Evolutionary conservation across 2,888 invertebrate species (phyloP).

Genomic region (Rhodophaea formosa): DNA sequence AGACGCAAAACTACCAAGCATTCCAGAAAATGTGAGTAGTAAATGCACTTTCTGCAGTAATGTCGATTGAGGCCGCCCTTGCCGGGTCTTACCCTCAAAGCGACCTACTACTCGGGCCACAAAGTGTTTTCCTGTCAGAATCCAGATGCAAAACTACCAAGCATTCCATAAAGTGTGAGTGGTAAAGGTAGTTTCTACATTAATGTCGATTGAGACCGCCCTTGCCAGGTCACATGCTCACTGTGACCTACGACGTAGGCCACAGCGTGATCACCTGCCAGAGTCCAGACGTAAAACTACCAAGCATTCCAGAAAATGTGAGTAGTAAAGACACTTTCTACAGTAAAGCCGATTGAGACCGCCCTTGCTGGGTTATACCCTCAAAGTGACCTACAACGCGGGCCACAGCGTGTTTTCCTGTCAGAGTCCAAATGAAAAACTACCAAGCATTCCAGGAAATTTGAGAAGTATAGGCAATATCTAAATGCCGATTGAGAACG

Average conservation of each 20-base stretch:
- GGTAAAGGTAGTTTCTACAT: slow-evolving; percentile 53
- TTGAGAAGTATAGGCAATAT: slow-evolving; percentile 82
- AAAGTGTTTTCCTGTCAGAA: slow-evolving; percentile 82
- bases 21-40: slow-evolving; percentile 98
- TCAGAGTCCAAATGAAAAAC: slow-evolving; percentile 89
- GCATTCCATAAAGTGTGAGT: slow-evolving; percentile 97
- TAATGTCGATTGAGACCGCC: slow-evolving; percentile 67
- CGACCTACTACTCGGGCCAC: slow-evolving; percentile 64
- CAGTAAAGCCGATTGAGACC: slow-evolving; percentile 67
- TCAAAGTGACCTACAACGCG: slow-evolving; percentile 63
- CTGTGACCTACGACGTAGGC: slow-evolving; percentile 63
- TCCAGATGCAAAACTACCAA: slow-evolving; percentile 92
- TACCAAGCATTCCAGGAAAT: slow-evolving; percentile 98
- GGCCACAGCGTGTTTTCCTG: slow-evolving; percentile 74
- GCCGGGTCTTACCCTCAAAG: slow-evolving; percentile 65
- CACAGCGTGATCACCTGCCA: slow-evolving; percentile 79
- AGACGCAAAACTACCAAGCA: slow-evolving; percentile 92
- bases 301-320: slow-evolving; percentile 98
- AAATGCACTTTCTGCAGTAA: slow-evolving; percentile 65
- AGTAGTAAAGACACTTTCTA: slow-evolving; percentile 62
- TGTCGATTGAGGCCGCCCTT: slow-evolving; percentile 66
- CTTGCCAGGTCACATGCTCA: slow-evolving; percentile 65
- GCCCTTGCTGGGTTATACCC: slow-evolving; percentile 66
- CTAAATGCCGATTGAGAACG: slow-evolving; percentile 62
- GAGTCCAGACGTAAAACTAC: slow-evolving; percentile 91